Percentiles rank a stretch among this genome's conserved stretches.
Conservation (phyloP, 1,140 invertebrate genomes). For the Drosophila ananassae region DNA sequence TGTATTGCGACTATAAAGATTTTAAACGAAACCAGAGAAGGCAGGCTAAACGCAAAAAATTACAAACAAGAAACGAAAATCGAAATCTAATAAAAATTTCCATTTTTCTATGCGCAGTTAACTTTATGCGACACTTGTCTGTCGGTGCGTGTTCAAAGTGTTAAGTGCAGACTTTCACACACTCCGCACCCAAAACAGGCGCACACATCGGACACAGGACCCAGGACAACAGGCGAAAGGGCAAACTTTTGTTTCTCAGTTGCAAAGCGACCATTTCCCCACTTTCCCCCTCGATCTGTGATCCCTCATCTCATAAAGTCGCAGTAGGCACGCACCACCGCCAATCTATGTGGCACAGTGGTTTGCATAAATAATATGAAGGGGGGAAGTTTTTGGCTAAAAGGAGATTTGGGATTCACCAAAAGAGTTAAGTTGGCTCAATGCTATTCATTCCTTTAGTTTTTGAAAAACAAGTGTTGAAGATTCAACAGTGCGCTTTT, state of each 20-base stretch:
- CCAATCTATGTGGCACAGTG: constrained; percentile 46
- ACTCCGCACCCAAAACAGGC: constrained; percentile 21
- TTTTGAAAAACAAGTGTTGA: too few species aligned
- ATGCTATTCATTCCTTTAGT: neutral
- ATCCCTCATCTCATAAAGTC: constrained; percentile 43
- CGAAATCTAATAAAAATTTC: constrained; percentile 79
- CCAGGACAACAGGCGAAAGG: constrained; percentile 50
- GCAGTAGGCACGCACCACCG: constrained; percentile 62
- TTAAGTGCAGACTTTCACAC: constrained; percentile 30
- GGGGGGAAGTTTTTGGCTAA: neutral
- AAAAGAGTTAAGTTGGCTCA: neutral
- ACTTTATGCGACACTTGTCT: constrained; percentile 76
- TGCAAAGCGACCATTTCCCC: constrained; percentile 14
- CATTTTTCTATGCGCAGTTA: constrained; percentile 79
- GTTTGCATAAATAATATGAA: neutral
- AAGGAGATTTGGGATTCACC: neutral
- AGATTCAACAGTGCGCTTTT: too few species aligned
- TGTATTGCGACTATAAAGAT: constrained; percentile 74
- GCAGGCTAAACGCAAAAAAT: neutral
- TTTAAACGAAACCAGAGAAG: constrained; percentile 40
- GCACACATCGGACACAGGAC: constrained; percentile 4
- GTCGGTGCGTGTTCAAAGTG: constrained; percentile 35
- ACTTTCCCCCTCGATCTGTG: neutral
- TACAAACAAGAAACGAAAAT: constrained; percentile 46
- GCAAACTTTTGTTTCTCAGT: constrained; percentile 64